Evolutionary conservation across 2,113 vertebrate genomes (phyloP), one percentile per base, ranked within the genome.

Genomic region (Paracyprichromis sp.): DNA sequence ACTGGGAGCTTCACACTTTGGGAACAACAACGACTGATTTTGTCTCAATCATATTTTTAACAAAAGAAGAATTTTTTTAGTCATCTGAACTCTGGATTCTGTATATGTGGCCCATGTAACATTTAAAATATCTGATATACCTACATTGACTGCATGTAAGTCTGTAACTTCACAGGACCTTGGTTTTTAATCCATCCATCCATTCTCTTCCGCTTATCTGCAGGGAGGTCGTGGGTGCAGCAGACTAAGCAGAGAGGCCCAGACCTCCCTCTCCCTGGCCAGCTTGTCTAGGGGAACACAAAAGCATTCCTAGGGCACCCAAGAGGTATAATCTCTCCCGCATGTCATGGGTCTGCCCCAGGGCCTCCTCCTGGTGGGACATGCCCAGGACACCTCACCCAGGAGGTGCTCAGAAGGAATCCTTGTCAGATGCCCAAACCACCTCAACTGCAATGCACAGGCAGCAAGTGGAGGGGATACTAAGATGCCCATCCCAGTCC

Each of bases 1-100:
- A 96, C 29, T 98, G 98, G 98, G 97, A 99, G 93, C 81, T 93
- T 47, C 82, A 81, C 6, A 43, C 95, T 80, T 84, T 92, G 0
- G 91, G 96, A 16, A 34, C 7, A 2, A 59, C 9, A 1, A 2
- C 93, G 54, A 97, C 98, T 0, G 93, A 98, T 1, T 69, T 34
- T 96, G 61, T 92, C 91, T 3, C 95, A 94, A 17, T 93, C n/a
- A 50, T 0, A 3, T 38, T 89, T 95, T 91, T 97, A 95, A 97
- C 24, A 69, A 89, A 31, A 31, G 5, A 85, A 83, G 1, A 8
- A 13, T 29, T 13, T 7, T 56, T 59, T 59, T 57, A 43, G 38
- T 34, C 8, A 34, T 47, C 34, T 52, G 26, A 52, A 13, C 17
- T 78, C 45, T 78, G 45, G 16, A 78, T 19, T 31, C 71, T 19